Evolutionary conservation across 2,888 invertebrate genomes (phyloP), one percentile per base, ranked within the genome.

Genomic region (Stenolophus ochropezus): DNA sequence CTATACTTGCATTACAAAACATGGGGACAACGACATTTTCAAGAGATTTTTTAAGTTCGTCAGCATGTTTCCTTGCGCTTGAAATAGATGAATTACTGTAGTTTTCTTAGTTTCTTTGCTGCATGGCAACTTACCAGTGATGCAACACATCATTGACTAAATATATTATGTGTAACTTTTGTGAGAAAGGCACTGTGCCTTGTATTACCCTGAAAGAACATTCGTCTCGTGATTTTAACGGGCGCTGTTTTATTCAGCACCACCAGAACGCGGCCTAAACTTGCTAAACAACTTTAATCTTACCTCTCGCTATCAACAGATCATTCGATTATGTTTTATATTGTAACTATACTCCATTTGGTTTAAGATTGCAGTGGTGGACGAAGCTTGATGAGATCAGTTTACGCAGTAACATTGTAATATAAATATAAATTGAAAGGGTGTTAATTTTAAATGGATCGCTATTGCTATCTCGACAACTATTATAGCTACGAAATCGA

Each of bases 61-160:
- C 95, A 83, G 96, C 96, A 91, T 96, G 97, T 92, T 98, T 99
- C 88, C 98, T 93, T 88, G 97, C 96, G 92, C 98, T 98, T 92
- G 89, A 93, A 89, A 84, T 83, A 84, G 84, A 83, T 77, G 90
- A 78, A 80, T 80, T 80, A 82, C 47, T 81, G 75, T 78, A 81
- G 82, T 23, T 69, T 81, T 75, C 51, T 69, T 77, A 77, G 75
- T 78, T 47, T 69, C 27, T 75, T 20, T 82, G 76, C 53, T 69
- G 58, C 77, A 83, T 79, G 27, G 82, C 82, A 81, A 93, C 94
- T 94, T 93, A 97, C 96, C 97, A 97, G 91, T 99, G 98, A 90
- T 99, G 98, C 77, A 99, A 92, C 83, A 99, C 96, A 92, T 99
- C 99, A 91, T 99, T 99, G 86, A 99, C 96, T 87, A 99, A 93